phyloP scores from a whole-genome alignment of 2,797 vertebrate species.

The Malacoctenus gilli region DNA sequence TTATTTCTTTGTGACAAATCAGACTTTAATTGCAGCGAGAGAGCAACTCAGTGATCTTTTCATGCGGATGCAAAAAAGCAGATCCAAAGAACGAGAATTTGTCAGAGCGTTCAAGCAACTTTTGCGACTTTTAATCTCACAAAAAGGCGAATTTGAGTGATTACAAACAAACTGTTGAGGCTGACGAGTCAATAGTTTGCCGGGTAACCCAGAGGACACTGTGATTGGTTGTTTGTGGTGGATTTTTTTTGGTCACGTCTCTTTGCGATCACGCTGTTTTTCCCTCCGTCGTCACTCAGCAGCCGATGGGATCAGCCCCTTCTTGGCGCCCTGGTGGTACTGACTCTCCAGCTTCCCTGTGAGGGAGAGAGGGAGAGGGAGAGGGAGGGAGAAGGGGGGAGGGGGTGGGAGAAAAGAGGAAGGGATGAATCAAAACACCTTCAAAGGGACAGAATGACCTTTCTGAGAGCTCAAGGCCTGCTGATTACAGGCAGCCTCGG shows the following conservation, averaged over 20 bases:
- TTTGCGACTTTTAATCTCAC: too few species aligned
- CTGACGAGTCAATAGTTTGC: too few species aligned
- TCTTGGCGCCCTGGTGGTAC: conserved; percentile 94
- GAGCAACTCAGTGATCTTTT: conserved; percentile 2
- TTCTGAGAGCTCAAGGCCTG: conserved; percentile 80
- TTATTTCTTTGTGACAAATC: conserved; percentile 3
- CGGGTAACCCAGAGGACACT: conserved; percentile 1
- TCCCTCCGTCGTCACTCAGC: conserved; percentile 69
- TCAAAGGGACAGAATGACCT: conserved; percentile 82
- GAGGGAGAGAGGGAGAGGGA: conserved; percentile 35
- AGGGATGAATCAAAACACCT: conserved; percentile 81
- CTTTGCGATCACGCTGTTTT: conserved; percentile 12
- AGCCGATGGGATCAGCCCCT: conserved; percentile 90
- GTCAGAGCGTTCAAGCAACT: neutral
- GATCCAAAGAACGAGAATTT: conserved; percentile 19
- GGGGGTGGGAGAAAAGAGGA: conserved; percentile 59
- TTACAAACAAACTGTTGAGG: too few species aligned
- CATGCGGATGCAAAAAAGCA: conserved; percentile 46
- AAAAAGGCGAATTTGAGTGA: too few species aligned
- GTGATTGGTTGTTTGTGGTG: neutral
- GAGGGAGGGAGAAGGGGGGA: conserved; percentile 34
- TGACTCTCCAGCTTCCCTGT: conserved; percentile 94
- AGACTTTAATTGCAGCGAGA: neutral
- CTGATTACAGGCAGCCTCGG: conserved; percentile 77
- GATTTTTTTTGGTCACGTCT: conserved; percentile 24